These are phyloP conservation scores for Scaeva pyrastri DNA, from an alignment of 2,888 invertebrate genomes.

Conservation along the genomic window DNA sequence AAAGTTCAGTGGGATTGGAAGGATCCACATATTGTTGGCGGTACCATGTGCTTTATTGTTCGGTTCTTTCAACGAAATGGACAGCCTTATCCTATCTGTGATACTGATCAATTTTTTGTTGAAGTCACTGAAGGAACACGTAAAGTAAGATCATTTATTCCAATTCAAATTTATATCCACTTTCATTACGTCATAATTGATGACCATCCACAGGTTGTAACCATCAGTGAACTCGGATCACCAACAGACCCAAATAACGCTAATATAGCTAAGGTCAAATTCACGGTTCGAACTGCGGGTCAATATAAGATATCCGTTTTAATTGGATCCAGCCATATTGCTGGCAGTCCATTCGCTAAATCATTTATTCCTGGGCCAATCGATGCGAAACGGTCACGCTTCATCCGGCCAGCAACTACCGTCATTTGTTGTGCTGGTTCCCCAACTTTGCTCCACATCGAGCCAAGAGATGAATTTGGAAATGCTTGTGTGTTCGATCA, in stretches of 20 bases:
- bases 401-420: conserved; percentile 92
- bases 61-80: conserved; percentile 96
- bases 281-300: conserved; percentile 95
- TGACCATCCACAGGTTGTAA: conserved; percentile 87
- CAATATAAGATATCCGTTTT: conserved; percentile 94
- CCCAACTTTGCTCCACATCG: conserved; percentile 91
- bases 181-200: background rate
- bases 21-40: conserved; percentile 94
- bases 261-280: conserved; percentile 94
- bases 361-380: conserved; percentile 93
- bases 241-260: conserved; percentile 93
- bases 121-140: conserved; percentile 94
- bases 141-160: conserved; percentile 85
- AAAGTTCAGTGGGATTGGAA: conserved; percentile 94
- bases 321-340: conserved; percentile 91
- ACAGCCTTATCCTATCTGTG: conserved; percentile 96
- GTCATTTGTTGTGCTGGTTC: conserved; percentile 92
- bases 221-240: conserved; percentile 94
- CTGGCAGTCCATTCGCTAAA: conserved; percentile 94
- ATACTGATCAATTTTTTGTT: conserved; percentile 94
- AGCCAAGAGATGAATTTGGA: conserved; percentile 96
- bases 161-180: no score
- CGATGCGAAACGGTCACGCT: conserved; percentile 92
- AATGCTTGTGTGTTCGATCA: conserved; percentile 90
- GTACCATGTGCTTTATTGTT: conserved; percentile 95